Evolutionary conservation across 1,140 invertebrate species (phyloP), one percentile per base, ranked within the genome.

Genomic region (Dendrolimus punctatus): DNA sequence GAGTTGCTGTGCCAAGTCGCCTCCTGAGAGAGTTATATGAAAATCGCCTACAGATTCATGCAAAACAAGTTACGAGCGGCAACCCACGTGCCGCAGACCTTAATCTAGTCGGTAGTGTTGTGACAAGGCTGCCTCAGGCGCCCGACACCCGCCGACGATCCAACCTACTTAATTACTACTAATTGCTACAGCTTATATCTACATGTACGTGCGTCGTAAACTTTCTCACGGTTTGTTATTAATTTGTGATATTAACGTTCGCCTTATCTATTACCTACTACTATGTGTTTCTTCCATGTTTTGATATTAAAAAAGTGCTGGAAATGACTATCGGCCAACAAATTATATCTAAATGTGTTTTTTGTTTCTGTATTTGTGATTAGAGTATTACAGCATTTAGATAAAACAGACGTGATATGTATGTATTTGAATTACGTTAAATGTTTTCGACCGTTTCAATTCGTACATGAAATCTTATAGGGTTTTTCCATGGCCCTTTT

Each of bases 41-140:
- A 75, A 83, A 64, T 80, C 71, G 70, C 73, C 71, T 74, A 73
- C 76, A 78, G 81, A 82, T 83, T 85, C 80, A 78, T 83, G 75
- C 73, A 74, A 73, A 74, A 73, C 69, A 75, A 77, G 74, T 83
- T 81, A 81, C 68, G 80, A 77, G 73, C 74, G 57, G 45, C 61
- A 77, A 69, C 62, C 72, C 70, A 59, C 65, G 69, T 70, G 69
- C 68, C 66, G 57, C 69, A 71, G 65, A 72, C 71, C 71, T 71
- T 83, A 80, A 85, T 80, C 76, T 78, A 77, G 71, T 69, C 70
- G 56, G 68, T 69, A 69, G 65, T 61, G 60, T 57, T 68, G 71
- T 67, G 71, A 75, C 74, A 73, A 67, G 61, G 62, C 40, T 48
- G 68, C 66, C 64, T 63, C 62, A 62, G 66, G 58, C 70, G 67